These are phyloP conservation scores for Syndactyla subalaris DNA, from an alignment of 2,797 vertebrate genomes.

Conservation along the genomic window DNA sequence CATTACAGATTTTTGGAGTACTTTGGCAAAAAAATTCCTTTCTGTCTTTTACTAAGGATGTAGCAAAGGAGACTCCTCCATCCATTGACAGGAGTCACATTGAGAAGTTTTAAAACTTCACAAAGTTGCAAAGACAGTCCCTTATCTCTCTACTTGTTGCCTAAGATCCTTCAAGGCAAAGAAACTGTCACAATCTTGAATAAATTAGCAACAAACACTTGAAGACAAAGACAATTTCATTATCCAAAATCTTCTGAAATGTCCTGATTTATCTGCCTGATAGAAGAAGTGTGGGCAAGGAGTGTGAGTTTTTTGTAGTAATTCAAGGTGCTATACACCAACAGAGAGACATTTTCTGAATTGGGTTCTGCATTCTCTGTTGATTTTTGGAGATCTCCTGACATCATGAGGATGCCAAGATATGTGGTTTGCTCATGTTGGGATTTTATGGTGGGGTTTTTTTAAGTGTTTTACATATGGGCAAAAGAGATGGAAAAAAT, in stretches of 20 bases:
- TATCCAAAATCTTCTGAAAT: neutral
- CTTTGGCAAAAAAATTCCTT: neutral
- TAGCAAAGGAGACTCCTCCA: neutral
- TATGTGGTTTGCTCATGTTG: constrained; percentile 49
- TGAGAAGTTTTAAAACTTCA: neutral
- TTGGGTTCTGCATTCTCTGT: neutral
- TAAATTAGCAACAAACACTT: neutral
- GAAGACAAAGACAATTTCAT: neutral
- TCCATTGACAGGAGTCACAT: neutral
- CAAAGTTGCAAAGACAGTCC: neutral
- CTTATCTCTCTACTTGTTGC: neutral
- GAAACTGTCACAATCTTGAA: neutral
- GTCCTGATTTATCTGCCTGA: neutral
- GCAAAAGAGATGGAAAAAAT: constrained; percentile 61
- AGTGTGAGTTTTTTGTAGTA: neutral
- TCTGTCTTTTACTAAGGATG: neutral
- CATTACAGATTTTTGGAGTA: neutral
- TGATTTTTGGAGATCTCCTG: constrained; percentile 55
- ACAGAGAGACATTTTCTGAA: constrained; percentile 4
- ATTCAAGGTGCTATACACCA: neutral
- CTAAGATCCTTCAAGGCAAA: neutral
- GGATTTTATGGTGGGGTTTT: neutral
- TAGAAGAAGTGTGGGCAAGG: neutral
- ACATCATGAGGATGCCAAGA: constrained; percentile 58
- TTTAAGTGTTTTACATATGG: constrained; percentile 44